Base-by-base conservation (phyloP, 2,797 vertebrate species). In the Spondyliosoma cantharus region DNA sequence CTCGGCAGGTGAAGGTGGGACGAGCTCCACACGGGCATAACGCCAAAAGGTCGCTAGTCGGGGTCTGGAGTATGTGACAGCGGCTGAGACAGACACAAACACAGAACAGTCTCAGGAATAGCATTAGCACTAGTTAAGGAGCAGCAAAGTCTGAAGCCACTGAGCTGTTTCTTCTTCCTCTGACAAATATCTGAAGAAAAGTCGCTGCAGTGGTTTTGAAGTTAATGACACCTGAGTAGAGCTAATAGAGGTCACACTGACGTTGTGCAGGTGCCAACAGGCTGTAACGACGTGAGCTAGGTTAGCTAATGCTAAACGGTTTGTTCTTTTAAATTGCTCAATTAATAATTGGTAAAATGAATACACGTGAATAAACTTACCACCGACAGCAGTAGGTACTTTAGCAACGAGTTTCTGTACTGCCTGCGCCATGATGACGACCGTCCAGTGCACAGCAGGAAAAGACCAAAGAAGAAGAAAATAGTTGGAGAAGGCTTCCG, bases 1-100 rank as follows among this genome's bases (percentile, higher is more conserved):
- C 93, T 98, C 97, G 54, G 94, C 92, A 16, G 97, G 97, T 65
- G 90, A 92, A 71, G 96, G 97, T 9, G 97, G 97, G 52, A 94
- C 93, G 56, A 98, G 95, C 91, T 99, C 97, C 65, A 98, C 96
- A 52, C 91, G 96, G 49, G 97, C 97, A 16, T 98, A 98, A 71
- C 93, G 76, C 97, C 96, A 98, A 90, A 98, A 98, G 43, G 95
- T 98, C 57, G 96, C 93, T 52, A 98, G 80, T 29, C 96, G 94
- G 74, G 97, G 97, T 90, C 88, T 96, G 9, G 96, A 96, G 90
- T 95, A 97, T 4, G 90, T 94, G 71, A 96, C 94, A 76, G 96
- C 96, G 82, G 96, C 97, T 98, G 88, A 37, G 9, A 11, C 70
- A 83, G 17, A 79, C 7, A 71, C 32, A 43, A 25, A 70, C 27